Evolutionary conservation across 2,797 vertebrate species (phyloP).

Genomic region (Liasis olivaceus): DNA sequence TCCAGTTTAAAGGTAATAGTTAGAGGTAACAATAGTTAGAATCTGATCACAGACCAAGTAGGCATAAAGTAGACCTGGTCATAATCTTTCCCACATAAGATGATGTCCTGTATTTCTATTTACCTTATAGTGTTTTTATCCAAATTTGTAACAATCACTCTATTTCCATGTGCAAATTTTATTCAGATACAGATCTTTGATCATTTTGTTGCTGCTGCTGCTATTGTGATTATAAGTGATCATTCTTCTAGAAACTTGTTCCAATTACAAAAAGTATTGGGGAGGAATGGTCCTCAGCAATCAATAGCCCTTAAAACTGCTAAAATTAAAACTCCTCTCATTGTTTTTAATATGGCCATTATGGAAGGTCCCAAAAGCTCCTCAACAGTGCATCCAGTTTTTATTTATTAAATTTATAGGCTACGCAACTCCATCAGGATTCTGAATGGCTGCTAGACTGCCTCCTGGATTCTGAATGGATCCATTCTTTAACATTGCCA

Average conservation of each 20-base stretch:
- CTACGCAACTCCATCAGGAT: neutral
- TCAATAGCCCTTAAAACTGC: neutral
- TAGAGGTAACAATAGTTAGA: neutral
- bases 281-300: neutral
- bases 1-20: neutral
- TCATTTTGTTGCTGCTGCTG: neutral
- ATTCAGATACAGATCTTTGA: neutral
- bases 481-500: neutral
- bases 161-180: neutral
- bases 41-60: neutral
- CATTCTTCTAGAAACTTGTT: neutral
- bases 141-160: neutral
- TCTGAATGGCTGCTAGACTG: neutral
- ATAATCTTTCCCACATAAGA: neutral
- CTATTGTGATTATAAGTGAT: neutral
- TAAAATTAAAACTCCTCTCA: neutral
- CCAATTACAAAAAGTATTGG: neutral
- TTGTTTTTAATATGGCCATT: neutral
- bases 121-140: neutral
- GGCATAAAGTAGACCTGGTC: neutral
- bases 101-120: neutral
- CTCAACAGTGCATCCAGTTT: neutral
- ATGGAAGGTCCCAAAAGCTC: neutral
- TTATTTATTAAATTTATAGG: neutral
- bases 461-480: neutral